Evolutionary conservation across 2,888 invertebrate species (phyloP).

Genomic region (Pachymerium ferrugineum): DNA sequence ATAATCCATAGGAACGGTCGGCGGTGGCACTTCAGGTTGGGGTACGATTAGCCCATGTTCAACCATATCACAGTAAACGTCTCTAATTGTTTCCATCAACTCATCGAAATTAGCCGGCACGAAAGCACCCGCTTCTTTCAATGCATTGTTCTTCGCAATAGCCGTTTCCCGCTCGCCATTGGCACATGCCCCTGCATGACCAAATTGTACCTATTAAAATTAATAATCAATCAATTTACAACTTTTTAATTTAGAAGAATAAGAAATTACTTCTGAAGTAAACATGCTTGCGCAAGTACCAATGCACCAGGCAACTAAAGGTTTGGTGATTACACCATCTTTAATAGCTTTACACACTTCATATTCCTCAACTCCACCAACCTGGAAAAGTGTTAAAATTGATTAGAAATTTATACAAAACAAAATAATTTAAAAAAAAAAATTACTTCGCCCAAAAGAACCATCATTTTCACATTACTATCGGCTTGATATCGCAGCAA

Average conservation of each 20-base stretch:
- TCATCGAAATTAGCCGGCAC: constrained; percentile 93
- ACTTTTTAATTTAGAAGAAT: background rate
- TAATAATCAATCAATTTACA: constrained; percentile 34
- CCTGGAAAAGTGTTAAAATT: constrained; percentile 41
- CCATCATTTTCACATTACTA: constrained; percentile 79
- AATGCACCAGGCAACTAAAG: constrained; percentile 97
- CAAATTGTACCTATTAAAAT: constrained; percentile 86
- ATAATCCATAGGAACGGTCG: constrained; percentile 99
- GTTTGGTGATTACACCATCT: constrained; percentile 76
- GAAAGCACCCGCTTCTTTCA: constrained; percentile 73
- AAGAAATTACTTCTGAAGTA: constrained; percentile 49
- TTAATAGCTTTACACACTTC: constrained; percentile 85
- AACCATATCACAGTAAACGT: constrained; percentile 62
- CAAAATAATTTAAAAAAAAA: background rate
- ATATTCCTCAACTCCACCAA: constrained; percentile 98
- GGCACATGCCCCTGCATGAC: constrained; percentile 97
- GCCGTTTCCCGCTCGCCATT: constrained; percentile 92
- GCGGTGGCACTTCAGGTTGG: constrained; percentile 87
- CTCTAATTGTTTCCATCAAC: constrained; percentile 67
- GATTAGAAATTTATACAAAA: background rate
- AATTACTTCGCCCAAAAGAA: constrained; percentile 82
- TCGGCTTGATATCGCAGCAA: constrained; percentile 70
- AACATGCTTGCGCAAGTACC: constrained; percentile 63
- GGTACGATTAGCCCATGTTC: constrained; percentile 75
- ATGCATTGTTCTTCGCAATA: constrained; percentile 78